Base-by-base conservation (phyloP, 2,797 vertebrate genomes). In the Gadopsis bispinosus region DNA sequence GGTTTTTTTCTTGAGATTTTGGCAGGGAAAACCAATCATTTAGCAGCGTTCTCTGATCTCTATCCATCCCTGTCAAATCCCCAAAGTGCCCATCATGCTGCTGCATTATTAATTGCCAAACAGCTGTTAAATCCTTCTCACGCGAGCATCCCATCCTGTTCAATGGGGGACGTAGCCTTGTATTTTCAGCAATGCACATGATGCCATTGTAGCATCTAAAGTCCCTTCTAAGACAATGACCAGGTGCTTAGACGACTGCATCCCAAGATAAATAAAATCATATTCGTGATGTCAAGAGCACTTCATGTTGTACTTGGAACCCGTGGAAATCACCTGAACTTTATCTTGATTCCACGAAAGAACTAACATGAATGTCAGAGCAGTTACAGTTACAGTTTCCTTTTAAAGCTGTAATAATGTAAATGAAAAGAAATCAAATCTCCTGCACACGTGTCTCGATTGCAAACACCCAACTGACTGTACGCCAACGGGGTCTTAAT, bases 21-120 rank as follows among this genome's bases (percentile, higher is more conserved):
- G 62, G 33, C 74, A 54, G 31, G 56, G 50, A 55, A 26, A 71
- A 33, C 76, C 39, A 59, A 62, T 70, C 35, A 43, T 72, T 73
- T 41, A 67, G 29, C 45, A 3, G 48, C 20, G 20, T 3, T 69
- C 61, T 74, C 74, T 85, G 84, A 83, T 75, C 75, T 75, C 62
- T 19, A 66, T 60, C 74, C 78, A 59, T 79, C 69, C 16, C 7
- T 48, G 67, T 84, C 11, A 59, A 37, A 43, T 64, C 58, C 79
- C 59, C 50, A 64, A 64, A 77, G 81, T 70, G 31, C 45, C 81
- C 20, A 8, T 79, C 66, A 68, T 22, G 31, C 69, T 13, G 60
- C 41, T 77, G 73, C 63, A 77, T 84, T 82, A 67, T 82, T 83
- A 29, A 87, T 71, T 54, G 47, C 43, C 50, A 69, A 77, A 65